Evolutionary conservation across 2,888 invertebrate species (phyloP).

Genomic region (Rhagonycha fulva): DNA sequence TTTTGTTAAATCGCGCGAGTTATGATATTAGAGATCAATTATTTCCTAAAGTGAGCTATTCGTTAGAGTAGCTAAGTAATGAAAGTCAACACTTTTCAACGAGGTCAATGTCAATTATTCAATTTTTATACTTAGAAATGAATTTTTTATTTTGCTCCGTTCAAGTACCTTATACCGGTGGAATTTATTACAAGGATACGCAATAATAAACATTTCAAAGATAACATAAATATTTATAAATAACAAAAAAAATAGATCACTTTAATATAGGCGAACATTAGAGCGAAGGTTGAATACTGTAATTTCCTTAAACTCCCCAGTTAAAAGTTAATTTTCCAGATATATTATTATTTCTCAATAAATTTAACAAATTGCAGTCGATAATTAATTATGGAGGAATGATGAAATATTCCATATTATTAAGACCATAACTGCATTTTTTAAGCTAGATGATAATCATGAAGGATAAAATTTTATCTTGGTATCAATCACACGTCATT

Average conservation of each 20-base stretch:
- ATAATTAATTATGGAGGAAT: background rate
- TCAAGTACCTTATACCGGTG: background rate
- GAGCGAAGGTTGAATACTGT: background rate
- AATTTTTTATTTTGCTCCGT: background rate
- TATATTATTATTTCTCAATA: background rate
- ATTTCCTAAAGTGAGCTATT: background rate
- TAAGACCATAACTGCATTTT: background rate
- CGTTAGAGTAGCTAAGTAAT: background rate
- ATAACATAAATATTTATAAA: background rate
- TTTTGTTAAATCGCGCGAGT: background rate
- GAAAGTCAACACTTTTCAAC: background rate
- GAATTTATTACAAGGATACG: background rate
- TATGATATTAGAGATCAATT: background rate
- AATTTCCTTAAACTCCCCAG: background rate
- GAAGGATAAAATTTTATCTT: background rate
- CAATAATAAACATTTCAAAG: background rate
- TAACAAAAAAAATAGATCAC: background rate
- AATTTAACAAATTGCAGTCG: background rate
- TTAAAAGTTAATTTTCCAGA: too few relatives aligned
- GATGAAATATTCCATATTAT: background rate
- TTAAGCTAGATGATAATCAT: background rate
- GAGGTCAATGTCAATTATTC: background rate
- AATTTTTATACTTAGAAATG: background rate
- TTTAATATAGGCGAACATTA: background rate
- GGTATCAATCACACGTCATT: background rate